Percentiles rank a stretch among this genome's conserved stretches.
phyloP scores from a whole-genome alignment of 2,888 invertebrate genomes.

The Dasysyrphus tricinctus region DNA sequence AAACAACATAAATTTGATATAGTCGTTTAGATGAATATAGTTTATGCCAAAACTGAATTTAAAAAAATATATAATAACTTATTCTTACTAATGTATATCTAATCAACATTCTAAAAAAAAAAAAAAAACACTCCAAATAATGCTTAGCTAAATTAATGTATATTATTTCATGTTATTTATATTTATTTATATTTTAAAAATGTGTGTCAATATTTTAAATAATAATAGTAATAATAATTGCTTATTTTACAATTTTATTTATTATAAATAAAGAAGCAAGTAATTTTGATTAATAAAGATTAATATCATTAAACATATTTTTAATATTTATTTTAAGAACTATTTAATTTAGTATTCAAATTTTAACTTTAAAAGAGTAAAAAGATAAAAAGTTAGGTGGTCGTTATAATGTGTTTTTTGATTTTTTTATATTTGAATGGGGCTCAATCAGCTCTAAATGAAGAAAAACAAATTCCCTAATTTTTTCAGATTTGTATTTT shows the following conservation, averaged over 20 bases:
- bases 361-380: no score
- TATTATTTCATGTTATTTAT: slow-evolving; percentile 42
- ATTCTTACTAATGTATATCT: slow-evolving; percentile 19
- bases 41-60: slow-evolving; percentile 59
- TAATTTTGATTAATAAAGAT: background rate
- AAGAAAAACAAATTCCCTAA: no score
- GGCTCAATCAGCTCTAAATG: no score
- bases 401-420: no score
- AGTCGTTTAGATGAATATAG: slow-evolving; percentile 27
- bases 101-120: slow-evolving; percentile 44
- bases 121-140: slow-evolving; percentile 55
- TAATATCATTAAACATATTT: background rate
- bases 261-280: background rate
- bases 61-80: background rate
- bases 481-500: no score
- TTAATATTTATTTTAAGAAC: no score
- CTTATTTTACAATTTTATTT: background rate
- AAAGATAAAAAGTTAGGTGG: no score
- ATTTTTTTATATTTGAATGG: no score
- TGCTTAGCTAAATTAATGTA: slow-evolving; percentile 47
- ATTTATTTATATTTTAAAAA: slow-evolving; percentile 46
- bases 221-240: background rate
- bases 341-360: no score
- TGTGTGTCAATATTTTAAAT: background rate
- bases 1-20: background rate